Conservation (phyloP, 2,797 vertebrate species). For the Heterohyrax brucei region DNA sequence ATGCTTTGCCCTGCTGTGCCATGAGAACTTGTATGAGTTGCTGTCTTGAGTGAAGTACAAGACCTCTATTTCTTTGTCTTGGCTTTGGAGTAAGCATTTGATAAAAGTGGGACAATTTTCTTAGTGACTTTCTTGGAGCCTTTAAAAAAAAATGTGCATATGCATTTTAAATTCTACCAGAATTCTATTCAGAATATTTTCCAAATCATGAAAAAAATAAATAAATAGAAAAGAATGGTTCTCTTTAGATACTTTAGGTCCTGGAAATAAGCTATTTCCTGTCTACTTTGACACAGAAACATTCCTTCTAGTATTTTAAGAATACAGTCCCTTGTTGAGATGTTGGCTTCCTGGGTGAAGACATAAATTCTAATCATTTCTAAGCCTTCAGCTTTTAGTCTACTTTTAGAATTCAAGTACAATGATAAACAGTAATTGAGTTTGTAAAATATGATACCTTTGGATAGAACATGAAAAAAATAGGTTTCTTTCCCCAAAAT, state of each 20-base stretch:
- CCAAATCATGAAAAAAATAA: constrained; percentile 7
- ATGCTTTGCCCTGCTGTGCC: not conserved
- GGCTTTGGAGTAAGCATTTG: constrained; percentile 59
- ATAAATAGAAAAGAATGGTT: constrained; percentile 28
- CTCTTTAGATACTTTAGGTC: constrained; percentile 62
- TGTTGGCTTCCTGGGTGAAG: constrained; percentile 50
- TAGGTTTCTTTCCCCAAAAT: constrained; percentile 17
- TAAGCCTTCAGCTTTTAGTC: constrained; percentile 58
- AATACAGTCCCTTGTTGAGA: constrained; percentile 56
- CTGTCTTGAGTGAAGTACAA: not conserved
- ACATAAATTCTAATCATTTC: constrained; percentile 74
- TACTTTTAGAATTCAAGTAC: constrained; percentile 32
- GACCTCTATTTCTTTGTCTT: constrained; percentile 53
- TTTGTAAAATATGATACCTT: constrained; percentile 32
- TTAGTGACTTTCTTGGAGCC: constrained; percentile 8
- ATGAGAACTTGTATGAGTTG: constrained; percentile 26
- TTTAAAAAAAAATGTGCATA: constrained; percentile 26
- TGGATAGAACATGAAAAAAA: not conserved
- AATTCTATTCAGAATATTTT: constrained; percentile 59
- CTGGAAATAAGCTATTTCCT: constrained; percentile 78
- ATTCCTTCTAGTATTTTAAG: constrained; percentile 57
- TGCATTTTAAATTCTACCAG: constrained; percentile 42
- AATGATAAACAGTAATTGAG: not conserved
- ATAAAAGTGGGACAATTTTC: constrained; percentile 62
- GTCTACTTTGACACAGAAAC: constrained; percentile 55